These are phyloP conservation scores for Peromyscus aztecus DNA, from an alignment of 2,797 vertebrate genomes.

Conservation along the genomic window DNA sequence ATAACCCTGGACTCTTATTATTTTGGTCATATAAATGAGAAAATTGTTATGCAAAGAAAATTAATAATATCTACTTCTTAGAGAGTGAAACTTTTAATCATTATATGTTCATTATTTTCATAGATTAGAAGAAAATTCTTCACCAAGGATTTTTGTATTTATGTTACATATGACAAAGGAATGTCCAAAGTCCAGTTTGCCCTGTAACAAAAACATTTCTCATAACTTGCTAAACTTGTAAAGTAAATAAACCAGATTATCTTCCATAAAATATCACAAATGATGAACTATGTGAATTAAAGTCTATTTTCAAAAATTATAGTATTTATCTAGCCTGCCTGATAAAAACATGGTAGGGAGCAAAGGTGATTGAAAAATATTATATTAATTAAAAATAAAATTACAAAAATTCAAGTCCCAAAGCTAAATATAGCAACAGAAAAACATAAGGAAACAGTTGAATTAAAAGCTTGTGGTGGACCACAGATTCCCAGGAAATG, in stretches of 20 bases:
- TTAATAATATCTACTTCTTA: background rate
- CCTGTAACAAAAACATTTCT: background rate
- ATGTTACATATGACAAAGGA: background rate
- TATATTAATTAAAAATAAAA: background rate
- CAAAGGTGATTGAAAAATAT: background rate
- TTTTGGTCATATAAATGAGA: constrained; percentile 7
- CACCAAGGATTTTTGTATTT: background rate
- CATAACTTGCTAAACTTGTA: background rate
- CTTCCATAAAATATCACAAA: constrained; percentile 12
- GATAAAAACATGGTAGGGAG: background rate
- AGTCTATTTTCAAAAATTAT: background rate
- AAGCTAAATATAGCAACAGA: background rate
- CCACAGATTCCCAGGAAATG: background rate
- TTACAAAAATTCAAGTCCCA: background rate
- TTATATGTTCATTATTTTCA: background rate
- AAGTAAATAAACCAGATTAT: background rate
- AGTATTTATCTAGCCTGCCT: background rate
- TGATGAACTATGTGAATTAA: background rate
- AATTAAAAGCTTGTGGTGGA: background rate
- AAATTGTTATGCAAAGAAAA: background rate
- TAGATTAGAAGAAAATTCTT: constrained; percentile 4
- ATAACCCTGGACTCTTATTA: background rate
- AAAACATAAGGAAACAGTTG: background rate
- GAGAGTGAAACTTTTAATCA: background rate
- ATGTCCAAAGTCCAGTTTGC: background rate